Evolutionary conservation across 2,888 invertebrate genomes (phyloP).

Genomic region (Apamea crenata): DNA sequence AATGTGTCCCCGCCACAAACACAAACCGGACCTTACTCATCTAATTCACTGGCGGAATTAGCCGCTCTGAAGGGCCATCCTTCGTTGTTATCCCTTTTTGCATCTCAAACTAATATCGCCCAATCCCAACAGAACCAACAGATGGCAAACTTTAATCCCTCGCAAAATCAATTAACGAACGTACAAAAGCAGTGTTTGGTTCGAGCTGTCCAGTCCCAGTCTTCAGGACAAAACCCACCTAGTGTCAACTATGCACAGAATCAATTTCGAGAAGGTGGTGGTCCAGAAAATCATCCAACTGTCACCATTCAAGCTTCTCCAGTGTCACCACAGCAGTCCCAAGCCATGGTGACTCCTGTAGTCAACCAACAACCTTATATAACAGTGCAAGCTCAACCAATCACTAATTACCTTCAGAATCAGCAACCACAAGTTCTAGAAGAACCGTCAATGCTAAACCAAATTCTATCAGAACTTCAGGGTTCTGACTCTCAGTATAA

Average conservation of each 20-base stretch:
- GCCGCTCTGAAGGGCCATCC: conserved; percentile 58
- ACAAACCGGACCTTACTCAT: conserved; percentile 37
- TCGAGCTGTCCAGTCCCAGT: conserved; percentile 55
- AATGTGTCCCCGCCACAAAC: conserved; percentile 42
- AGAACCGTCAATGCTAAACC: conserved; percentile 66
- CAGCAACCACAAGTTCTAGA: conserved; percentile 54
- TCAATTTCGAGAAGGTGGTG: conserved; percentile 36
- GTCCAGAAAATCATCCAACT: conserved; percentile 35
- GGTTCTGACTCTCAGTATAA: conserved; percentile 49
- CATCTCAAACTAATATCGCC: conserved; percentile 51
- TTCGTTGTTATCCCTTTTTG: conserved; percentile 58
- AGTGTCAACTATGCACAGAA: conserved; percentile 27
- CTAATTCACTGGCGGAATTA: conserved; percentile 58
- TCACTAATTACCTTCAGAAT: conserved; percentile 48
- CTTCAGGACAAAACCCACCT: conserved; percentile 52
- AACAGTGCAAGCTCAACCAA: conserved; percentile 69
- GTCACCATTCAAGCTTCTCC: conserved; percentile 28
- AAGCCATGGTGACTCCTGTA: conserved; percentile 55
- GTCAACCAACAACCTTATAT: conserved; percentile 63
- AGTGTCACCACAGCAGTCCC: conserved; percentile 44
- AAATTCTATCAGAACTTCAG: conserved; percentile 69
- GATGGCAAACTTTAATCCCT: conserved; percentile 48
- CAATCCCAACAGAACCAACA: conserved; percentile 57
- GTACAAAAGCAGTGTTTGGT: conserved; percentile 64
- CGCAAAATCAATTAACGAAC: conserved; percentile 62